Evolutionary conservation across 1,140 invertebrate species (phyloP), one percentile per base, ranked within the genome.

Genomic region (Ostrea edulis): DNA sequence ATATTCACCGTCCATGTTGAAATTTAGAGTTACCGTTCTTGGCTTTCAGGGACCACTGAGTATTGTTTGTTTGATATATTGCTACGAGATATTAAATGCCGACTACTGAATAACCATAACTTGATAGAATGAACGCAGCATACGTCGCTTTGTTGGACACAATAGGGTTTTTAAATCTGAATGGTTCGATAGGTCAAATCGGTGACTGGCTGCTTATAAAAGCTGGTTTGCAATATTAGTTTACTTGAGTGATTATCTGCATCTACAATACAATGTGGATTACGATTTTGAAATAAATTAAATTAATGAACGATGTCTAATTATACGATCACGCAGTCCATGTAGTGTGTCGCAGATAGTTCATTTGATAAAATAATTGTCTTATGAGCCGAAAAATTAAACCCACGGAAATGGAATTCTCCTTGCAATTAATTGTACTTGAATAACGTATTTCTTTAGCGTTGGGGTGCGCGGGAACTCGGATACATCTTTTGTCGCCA

Each of bases 11-110:
- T 77, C 68, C 68, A 77, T 77, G 25, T 77, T 77, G 68, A 25
- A 77, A 29, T 77, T 77, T 77, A 77, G 68, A 77, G 68, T 77
- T 77, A 77, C 29, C 68, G 68, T 77, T 11, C 68, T 25, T 77
- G 68, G 29, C 68, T 77, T 77, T 77, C 68, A 77, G 25, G 68
- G 22, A 14, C 68, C 25, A 77, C 8, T 77, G 68, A 25, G 22
- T 29, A 77, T 29, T 25, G 68, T 77, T 77, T 77, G 68, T 77
- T 77, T 77, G 68, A 77, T 77, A 77, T 77, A 77, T 77, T 77
- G 68, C 68, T 77, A 77, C 29, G 68, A 77, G 68, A 77, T 77
- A 77, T 77, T 77, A 77, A 77, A 77, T 35, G 68, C 68, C 68
- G 12, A 12, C 68, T 25, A 25, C 68, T 77, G 29, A 77, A 77